Evolutionary conservation across 2,888 invertebrate genomes (phyloP).

Genomic region (Beris morrisii): DNA sequence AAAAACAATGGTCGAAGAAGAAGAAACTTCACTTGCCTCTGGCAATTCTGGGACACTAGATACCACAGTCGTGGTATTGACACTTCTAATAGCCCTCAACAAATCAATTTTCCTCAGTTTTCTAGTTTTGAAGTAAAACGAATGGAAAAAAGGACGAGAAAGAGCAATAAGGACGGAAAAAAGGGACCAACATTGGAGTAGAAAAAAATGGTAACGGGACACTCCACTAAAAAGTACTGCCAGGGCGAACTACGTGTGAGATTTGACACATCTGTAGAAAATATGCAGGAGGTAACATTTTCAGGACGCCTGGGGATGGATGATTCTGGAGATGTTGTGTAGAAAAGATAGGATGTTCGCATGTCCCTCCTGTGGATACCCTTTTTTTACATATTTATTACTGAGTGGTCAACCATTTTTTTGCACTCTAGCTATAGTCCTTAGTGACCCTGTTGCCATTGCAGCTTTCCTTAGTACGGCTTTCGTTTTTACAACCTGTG

Average conservation of each 20-base stretch:
- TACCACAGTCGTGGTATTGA: not conserved
- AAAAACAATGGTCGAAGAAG: not conserved
- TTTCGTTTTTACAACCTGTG: too few relatives aligned
- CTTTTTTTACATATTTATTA: not conserved
- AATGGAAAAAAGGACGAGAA: not conserved
- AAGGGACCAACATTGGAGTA: not conserved
- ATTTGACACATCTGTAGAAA: constrained; percentile 6
- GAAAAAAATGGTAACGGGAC: not conserved
- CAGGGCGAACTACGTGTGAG: not conserved
- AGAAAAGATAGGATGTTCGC: not conserved
- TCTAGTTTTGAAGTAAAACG: not conserved
- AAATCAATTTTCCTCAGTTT: not conserved
- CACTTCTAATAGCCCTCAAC: constrained; percentile 4
- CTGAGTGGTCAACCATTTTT: too few relatives aligned
- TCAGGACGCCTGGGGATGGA: too few relatives aligned
- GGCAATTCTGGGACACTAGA: not conserved
- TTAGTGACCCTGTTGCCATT: too few relatives aligned
- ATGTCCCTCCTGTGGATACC: not conserved
- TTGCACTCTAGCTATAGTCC: too few relatives aligned
- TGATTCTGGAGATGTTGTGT: too few relatives aligned
- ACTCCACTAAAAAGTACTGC: too few relatives aligned
- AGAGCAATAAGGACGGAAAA: too few relatives aligned
- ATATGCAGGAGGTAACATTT: not conserved
- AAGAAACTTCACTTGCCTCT: not conserved
- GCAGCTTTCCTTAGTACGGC: too few relatives aligned